Evolutionary conservation across 1,140 invertebrate species (phyloP), one percentile per base, ranked within the genome.

Genomic region (Brachionus rotundiformis): DNA sequence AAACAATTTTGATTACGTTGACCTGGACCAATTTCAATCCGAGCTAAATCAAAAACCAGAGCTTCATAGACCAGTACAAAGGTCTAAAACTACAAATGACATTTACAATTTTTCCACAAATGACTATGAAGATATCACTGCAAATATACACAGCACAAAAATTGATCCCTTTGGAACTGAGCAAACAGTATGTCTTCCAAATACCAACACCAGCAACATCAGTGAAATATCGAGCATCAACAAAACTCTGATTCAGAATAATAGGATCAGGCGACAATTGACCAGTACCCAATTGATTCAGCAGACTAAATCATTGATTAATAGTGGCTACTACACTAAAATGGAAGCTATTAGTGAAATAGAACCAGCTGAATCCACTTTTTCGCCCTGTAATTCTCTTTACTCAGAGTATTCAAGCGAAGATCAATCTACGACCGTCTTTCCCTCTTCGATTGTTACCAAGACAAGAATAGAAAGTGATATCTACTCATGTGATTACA

Each of bases 1-100:
- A 68, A 68, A 68, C 10, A 68, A 68, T 19, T 68, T 68, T 19
- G 63, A 68, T 68, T 68, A 68, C 31, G 63, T 68, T 16, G 63
- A 68, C 33, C 36, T 68, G 16, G 63, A 68, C 8, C 29, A 68
- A 16, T 10, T 68, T 68, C 63, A 68, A 33, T 16, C 6, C n/a
- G 29, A 68, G 1, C 7, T 68, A 68, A 36, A 68, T 6, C 16
- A 10, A 31, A 33, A 68, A 68, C 63, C 63, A 0, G 63, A 10
- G 5, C n/a, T 19, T 8, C 63, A 29, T 8, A 68, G 16, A 36
- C 31, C 16, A 19, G 8, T 68, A 16, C 27, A 68, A 31, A 36
- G 29, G 7, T 36, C 33, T n/a, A 36, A 68, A 41, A 33, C 63
- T 6, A 33, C 63, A 36, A 68, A 19, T 36, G 63, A 68, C 11